Evolutionary conservation across 1,140 invertebrate genomes (phyloP), one percentile per base, ranked within the genome.

Genomic region (Drosophila sp.): DNA sequence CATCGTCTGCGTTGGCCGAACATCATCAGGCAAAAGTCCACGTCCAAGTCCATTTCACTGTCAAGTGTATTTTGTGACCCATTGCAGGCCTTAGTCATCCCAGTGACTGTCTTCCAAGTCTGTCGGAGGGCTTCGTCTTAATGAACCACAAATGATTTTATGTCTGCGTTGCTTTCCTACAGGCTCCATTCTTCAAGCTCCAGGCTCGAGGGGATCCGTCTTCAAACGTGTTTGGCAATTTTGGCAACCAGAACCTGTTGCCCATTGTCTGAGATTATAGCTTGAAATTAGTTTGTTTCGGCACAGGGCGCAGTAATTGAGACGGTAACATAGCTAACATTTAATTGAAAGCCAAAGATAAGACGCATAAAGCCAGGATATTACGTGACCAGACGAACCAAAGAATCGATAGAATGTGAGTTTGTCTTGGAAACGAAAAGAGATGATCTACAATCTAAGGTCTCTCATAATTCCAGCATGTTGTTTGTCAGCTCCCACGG

Each of bases 101-200:
- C 48, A 66, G 70, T 59, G 46, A n/a, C 54, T 41, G 16, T 61
- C 34, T 41, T 18, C 58, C 7, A 8, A 16, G 34, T 40, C 54
- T 51, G 78, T 65, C 75, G 81, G 77, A 64, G 48, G 72, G 51
- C 56, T 63, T 75, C 61, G 65, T 71, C 75, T 84, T 90, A 89
- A 89, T 90, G 84, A 89, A 84, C 77, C 64, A 80, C 84, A 83
- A 89, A 78, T 80, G 76, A 89, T 89, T 89, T 89, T 59, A 36
- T 66, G 82, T 89, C 83, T 78, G 83, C 71, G 59, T 82, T 76
- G 78, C 63, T 40, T 57, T 76, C 73, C 29, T 50, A 61, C 57
- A 53, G 32, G 29, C 53, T 32, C 11, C n/a, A n/a, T n/a, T n/a
- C 29, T 50, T 56, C 57, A 53, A 16, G 29, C 53, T 32, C 11